Conservation (phyloP, 2,113 vertebrate species). For the Patagioenas fasciata region DNA sequence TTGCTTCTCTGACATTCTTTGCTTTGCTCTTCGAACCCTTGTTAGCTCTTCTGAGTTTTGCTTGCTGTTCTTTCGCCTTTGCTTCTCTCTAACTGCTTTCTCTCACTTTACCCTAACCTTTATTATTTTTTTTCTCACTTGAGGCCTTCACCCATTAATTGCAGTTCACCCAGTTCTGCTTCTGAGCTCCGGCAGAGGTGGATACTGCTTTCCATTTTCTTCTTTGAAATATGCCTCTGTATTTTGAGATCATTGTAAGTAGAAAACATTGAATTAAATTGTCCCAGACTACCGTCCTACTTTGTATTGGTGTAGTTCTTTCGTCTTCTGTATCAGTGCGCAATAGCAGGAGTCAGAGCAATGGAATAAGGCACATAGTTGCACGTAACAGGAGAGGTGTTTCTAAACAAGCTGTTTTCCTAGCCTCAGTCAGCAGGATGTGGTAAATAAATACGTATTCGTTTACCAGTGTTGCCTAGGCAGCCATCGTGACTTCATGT, state of each 20-base stretch:
- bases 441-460: background rate
- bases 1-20: constrained; percentile 63
- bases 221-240: constrained; percentile 45
- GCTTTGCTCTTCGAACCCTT: constrained; percentile 43
- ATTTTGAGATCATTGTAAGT: constrained; percentile 40
- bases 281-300: background rate
- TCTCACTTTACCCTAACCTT: constrained; percentile 26
- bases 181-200: constrained; percentile 48
- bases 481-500: background rate
- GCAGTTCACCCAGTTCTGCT: constrained; percentile 51
- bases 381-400: background rate
- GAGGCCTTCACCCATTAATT: constrained; percentile 46
- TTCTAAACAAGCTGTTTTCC: background rate
- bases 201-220: constrained; percentile 54
- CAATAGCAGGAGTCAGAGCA: background rate
- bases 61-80: constrained; percentile 36
- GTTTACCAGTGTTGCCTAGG: background rate
- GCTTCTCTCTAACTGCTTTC: constrained; percentile 45
- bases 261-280: constrained; percentile 22
- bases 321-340: background rate
- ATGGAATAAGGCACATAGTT: background rate
- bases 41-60: constrained; percentile 51
- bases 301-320: background rate
- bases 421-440: background rate
- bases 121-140: constrained; percentile 15